Evolutionary conservation across 2,797 vertebrate species (phyloP), one percentile per base, ranked within the genome.

Genomic region (Semaprochilodus insignis): DNA sequence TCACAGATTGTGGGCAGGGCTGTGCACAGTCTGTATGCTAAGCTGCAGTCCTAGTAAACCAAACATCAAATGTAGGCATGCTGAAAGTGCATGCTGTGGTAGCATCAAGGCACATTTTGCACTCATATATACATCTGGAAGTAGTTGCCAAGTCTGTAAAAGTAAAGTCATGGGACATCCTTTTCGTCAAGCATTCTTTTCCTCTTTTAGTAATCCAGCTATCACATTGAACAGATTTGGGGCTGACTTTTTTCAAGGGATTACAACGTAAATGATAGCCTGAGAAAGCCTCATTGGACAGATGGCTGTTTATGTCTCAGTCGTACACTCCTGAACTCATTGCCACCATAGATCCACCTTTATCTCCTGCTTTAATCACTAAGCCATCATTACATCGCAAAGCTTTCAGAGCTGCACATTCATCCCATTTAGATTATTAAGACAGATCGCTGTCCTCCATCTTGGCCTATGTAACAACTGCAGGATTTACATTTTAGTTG

Each of bases 291-390:
- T 60, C 13, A 75, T 23, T 75, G 31, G 34, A 75, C 73, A 75
- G 73, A 75, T 75, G 73, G 73, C 21, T 57, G 25, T 74, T 74
- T 74, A 55, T 34, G 23, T 74, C 72, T 74, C 52, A 36, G 31
- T 36, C 31, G 1, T 59, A 59, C 7, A 74, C 31, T 74, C 31
- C 73, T 75, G 73, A 75, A 75, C 73, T 75, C 73, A 75, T 17
- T 74, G 31, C 73, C 73, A 60, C 55, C 34, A 75, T 36, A 75
- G 55, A 75, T 57, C 73, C 31, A 60, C 55, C 19, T 60, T 75
- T 23, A 75, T 75, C 55, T 75, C 73, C 34, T 40, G 55, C 34
- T 75, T 60, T 75, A 59, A 75, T 23, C 55, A 75, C 73, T 75
- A 75, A 75, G 73, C 73, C 73, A 59, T 44, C 31, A 16, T 59